Evolutionary conservation across 2,797 vertebrate species (phyloP), one percentile per base, ranked within the genome.

Genomic region (Pseudochromis fuscus): DNA sequence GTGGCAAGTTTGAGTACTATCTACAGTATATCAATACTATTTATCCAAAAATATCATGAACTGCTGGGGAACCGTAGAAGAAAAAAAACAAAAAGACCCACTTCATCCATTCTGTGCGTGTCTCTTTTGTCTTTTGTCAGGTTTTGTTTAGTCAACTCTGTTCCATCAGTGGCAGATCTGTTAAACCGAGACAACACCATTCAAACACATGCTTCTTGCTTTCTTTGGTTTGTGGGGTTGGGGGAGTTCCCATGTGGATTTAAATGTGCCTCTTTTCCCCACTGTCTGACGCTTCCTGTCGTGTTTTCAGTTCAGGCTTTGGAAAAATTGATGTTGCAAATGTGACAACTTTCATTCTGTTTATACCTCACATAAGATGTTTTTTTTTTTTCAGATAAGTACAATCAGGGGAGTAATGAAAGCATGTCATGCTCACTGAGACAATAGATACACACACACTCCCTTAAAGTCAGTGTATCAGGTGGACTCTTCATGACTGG

Each of bases 291-390:
- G 55, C 42, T 46, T 81, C 55, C 62, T 66, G n/a, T 83, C n/a
- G 64, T 70, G 69, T 80, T 79, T 86, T 82, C 18, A 45, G 6
- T 48, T 67, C 33, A 46, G 40, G 46, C 35, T 1, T 46, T 83
- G 85, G 85, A 87, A 89, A 90, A 44, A 81, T 3, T 80, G 49
- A 77, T 66, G 44, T 72, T 68, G 15, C 69, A 59, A 83, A 81
- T 77, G 75, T 55, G 48, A 77, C 21, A 48, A 44, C 73, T 79
- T 84, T 86, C 63, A 66, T 69, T 63, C 74, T 79, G 35, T 72
- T 72, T 69, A 38, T 64, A 62, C 19, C 40, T 75, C 46, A 62
- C 25, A 31, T 69, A 48, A 81, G 76, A 85, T 52, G 69, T 85
- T 76, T 82, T 77, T 77, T 52, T 67, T 85, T 76, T 82, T 77